Evolutionary conservation across 2,113 vertebrate species (phyloP), one percentile per base, ranked within the genome.

Genomic region (Stigmatopora argus): DNA sequence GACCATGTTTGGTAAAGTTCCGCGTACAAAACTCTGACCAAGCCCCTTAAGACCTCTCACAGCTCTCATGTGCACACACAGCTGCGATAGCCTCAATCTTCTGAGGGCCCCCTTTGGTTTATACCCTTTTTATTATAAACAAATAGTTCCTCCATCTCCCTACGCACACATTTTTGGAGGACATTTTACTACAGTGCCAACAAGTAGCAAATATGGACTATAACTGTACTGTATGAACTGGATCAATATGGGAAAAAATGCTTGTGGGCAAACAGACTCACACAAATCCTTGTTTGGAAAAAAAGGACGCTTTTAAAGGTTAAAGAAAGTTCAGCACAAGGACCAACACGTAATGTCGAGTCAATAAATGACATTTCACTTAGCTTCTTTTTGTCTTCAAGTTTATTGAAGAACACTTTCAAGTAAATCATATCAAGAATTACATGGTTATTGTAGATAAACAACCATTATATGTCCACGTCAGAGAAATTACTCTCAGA

Each of bases 1-100:
- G 89, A 91, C 90, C 90, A 91, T 89, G 86, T 92, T 92, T 92
- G 91, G 91, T 91, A 90, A 92, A 90, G 84, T 79, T 82, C 71
- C 75, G 72, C 74, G 78, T 79, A 72, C 83, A 60, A 41, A 78
- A 59, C 80, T 85, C 77, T 79, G 83, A 86, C 79, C 82, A 78
- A 84, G 78, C 78, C 85, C 81, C 80, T 81, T 87, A 44, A 45
- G 85, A 87, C 85, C 73, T 70, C 78, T 62, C 68, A 62, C 67
- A 26, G 35, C 74, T 67, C 58, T 65, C 63, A 53, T 62, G 44
- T 65, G 66, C 70, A 45, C 64, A 41, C 74, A 74, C 67, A 72
- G 17, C 64, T 19, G 26, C 68, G 67, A 78, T 86, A 84, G 86
- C 87, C 85, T 88, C 80, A 86, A 81, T 88, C 69, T 55, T 66